Percentiles rank a stretch among this genome's conserved stretches.
phyloP scores from a whole-genome alignment of 2,797 vertebrate species.

The Rhabdomys pumilio region DNA sequence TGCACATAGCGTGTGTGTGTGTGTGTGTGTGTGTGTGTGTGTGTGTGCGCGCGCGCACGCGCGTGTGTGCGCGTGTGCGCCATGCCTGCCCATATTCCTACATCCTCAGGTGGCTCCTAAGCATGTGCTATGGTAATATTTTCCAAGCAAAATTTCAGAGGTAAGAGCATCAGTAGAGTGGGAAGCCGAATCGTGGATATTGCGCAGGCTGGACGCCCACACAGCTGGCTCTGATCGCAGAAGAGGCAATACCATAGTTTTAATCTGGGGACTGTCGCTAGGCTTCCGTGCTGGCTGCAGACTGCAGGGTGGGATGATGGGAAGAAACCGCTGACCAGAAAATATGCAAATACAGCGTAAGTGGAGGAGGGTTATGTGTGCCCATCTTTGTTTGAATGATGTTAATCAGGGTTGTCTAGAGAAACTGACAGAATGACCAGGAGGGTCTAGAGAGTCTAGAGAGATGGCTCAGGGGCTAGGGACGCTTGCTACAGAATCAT shows the following conservation, averaged over 20 bases:
- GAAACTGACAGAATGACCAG: not conserved
- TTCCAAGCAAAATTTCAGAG: not conserved
- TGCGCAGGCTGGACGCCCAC: rapidly evolving
- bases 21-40: not conserved
- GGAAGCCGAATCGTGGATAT: not conserved
- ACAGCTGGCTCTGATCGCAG: not conserved
- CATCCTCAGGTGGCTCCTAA: not conserved
- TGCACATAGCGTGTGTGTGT: not conserved
- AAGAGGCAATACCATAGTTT: rapidly evolving
- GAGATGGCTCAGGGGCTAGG: not conserved
- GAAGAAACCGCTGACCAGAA: not conserved
- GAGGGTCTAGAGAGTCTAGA: not conserved
- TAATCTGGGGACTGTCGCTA: not conserved
- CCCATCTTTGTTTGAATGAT: not conserved
- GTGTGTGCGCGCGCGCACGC: too few relatives aligned
- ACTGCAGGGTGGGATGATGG: not conserved
- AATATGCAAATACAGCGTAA: not conserved
- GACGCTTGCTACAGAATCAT: not conserved
- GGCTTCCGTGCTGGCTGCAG: not conserved
- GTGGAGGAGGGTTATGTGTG: not conserved
- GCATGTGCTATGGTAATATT: not conserved
- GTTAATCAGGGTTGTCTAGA: not conserved
- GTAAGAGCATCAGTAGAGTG: not conserved
- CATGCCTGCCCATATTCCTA: rapidly evolving
- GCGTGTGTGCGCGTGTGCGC: too few relatives aligned